Conservation (phyloP, 2,888 invertebrate species). For the Cryptosula pallasiana region DNA sequence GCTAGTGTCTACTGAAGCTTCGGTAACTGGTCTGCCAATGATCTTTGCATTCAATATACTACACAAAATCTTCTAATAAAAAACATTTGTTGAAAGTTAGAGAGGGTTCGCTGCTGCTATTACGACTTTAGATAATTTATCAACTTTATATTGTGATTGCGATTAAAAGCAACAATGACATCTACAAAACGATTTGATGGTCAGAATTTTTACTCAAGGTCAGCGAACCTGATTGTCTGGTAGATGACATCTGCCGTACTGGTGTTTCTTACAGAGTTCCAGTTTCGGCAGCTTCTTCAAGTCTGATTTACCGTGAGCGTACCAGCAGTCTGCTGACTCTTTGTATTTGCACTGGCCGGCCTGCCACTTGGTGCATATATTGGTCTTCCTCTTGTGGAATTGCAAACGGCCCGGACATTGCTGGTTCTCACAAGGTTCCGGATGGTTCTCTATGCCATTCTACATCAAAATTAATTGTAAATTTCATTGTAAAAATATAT, state of each 20-base stretch:
- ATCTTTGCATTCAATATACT: too few relatives aligned
- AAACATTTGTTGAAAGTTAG: neutral
- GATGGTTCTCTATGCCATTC: neutral
- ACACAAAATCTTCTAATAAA: too few relatives aligned
- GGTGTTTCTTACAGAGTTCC: neutral
- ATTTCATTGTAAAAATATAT: too few relatives aligned
- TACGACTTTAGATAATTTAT: too few relatives aligned
- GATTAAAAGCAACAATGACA: too few relatives aligned
- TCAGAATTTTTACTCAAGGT: too few relatives aligned
- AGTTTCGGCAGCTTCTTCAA: neutral
- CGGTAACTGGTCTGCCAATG: too few relatives aligned
- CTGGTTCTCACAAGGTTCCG: constrained; percentile 9
- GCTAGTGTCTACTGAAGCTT: too few relatives aligned
- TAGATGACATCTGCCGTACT: neutral
- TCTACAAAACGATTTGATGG: too few relatives aligned
- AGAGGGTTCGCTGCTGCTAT: too few relatives aligned
- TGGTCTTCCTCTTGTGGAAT: neutral
- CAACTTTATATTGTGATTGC: too few relatives aligned
- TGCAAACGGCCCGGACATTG: neutral
- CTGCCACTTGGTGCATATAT: neutral
- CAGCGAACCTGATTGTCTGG: neutral
- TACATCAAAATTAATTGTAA: too few relatives aligned
- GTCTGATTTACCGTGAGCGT: neutral
- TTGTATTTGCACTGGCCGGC: neutral
- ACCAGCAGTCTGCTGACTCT: neutral